These are phyloP conservation scores for Abscondita cerata DNA, from an alignment of 2,888 invertebrate species.

Conservation along the genomic window DNA sequence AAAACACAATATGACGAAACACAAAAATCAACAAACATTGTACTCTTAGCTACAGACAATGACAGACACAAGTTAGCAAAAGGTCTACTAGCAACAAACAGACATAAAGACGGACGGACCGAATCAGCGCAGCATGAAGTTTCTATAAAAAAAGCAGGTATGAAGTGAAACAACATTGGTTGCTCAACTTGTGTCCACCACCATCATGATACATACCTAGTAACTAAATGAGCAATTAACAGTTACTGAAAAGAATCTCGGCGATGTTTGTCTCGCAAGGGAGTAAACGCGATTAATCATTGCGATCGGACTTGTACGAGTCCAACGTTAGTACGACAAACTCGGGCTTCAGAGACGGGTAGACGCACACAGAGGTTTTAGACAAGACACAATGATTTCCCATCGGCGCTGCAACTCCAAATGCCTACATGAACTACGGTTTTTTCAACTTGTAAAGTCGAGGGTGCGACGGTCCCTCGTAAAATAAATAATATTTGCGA, in stretches of 20 bases:
- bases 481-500: conserved; percentile 13
- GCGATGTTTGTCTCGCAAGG: conserved; percentile 30
- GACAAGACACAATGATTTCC: conserved; percentile 82
- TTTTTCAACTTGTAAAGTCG: neutral
- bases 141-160: conserved; percentile 44
- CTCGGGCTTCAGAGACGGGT: conserved; percentile 63
- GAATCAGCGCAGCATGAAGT: conserved; percentile 43
- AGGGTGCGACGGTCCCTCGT: neutral
- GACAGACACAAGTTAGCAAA: conserved; percentile 62
- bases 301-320: conserved; percentile 28
- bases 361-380: conserved; percentile 91
- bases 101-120: conserved; percentile 41
- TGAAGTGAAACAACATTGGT: conserved; percentile 52
- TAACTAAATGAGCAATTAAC: conserved; percentile 46
- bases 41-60: conserved; percentile 59
- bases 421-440: conserved; percentile 17
- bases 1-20: conserved; percentile 55
- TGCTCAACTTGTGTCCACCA: conserved; percentile 60
- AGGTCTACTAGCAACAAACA: conserved; percentile 50
- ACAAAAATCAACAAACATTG: conserved; percentile 49
- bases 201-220: conserved; percentile 59
- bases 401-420: conserved; percentile 59
- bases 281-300: conserved; percentile 21
- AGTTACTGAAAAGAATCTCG: conserved; percentile 33
- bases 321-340: conserved; percentile 53